Evolutionary conservation across 2,888 invertebrate genomes (phyloP), one percentile per base, ranked within the genome.

Genomic region (Andricus quercusramuli): DNA sequence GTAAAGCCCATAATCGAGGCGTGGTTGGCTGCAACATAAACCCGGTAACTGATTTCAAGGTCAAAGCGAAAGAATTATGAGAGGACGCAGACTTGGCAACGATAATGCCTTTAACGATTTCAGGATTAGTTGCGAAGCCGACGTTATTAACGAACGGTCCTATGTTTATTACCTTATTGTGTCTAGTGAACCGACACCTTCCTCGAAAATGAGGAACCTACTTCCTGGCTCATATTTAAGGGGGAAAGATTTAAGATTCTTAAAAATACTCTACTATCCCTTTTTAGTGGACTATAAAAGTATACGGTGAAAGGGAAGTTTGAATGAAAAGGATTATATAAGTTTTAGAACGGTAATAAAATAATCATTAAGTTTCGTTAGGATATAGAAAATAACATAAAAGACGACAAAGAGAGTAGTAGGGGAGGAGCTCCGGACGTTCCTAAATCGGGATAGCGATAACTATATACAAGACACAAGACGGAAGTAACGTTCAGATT

Each of bases 401-500:
- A 44, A n/a, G 41, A 8, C 37, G 37, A 1, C 4, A 15, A 22
- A 37, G 37, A 44, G 2, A 68, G 44, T 20, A n/a, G 15, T 20
- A n/a, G 15, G 13, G 29, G 56, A 74, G 29, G 56, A 74, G 56
- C 74, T 56, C 74, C 32, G 74, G 32, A 32, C 32, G 56, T 74
- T 74, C 74, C 74, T 74, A 74, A 74, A 56, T 74, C 32, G 74
- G 56, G 74, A 74, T 13, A 32, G 37, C 51, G 74, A 74, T 70
- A 51, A 70, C 70, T 51, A 25, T 32, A 51, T 25, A 77, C 41
- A 82, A 82, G 83, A 80, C 84, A 79, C 37, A 83, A 83, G 84
- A 84, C 83, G 84, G 84, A 84, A 86, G 87, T 86, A 85, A 85
- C 85, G 87, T 84, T 81, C 83, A 83, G 84, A 85, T 86, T 85